These are phyloP conservation scores for Toxonevra muliebris DNA, from an alignment of 2,888 invertebrate species.

Conservation along the genomic window DNA sequence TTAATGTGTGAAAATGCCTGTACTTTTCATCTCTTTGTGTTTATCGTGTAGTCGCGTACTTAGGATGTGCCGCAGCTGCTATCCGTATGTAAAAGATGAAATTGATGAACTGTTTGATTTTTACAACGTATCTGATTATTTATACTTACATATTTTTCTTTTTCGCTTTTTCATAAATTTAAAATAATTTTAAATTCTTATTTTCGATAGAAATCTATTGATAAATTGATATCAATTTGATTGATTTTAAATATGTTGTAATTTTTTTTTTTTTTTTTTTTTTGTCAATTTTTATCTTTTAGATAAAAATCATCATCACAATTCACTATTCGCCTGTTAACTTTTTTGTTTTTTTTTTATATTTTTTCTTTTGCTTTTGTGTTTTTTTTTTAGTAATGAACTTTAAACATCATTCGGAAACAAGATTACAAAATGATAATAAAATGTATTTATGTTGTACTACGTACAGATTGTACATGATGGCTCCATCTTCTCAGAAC, in stretches of 20 bases:
- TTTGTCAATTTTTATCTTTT: background rate
- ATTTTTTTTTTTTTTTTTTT: conserved; percentile 13
- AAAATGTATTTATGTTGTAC: too few relatives aligned
- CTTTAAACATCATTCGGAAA: conserved; percentile 10
- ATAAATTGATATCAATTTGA: conserved; percentile 24
- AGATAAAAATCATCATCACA: background rate
- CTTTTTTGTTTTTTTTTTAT: too few relatives aligned
- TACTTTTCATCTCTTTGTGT: conserved; percentile 56
- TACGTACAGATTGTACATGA: too few relatives aligned
- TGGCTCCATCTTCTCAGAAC: too few relatives aligned
- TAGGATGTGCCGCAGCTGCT: conserved; percentile 23
- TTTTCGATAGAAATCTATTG: background rate
- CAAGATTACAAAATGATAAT: background rate
- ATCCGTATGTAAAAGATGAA: conserved; percentile 49
- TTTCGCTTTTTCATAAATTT: conserved; percentile 28
- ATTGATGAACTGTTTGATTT: conserved; percentile 50
- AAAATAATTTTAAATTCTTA: conserved; percentile 16
- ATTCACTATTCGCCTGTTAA: too few relatives aligned
- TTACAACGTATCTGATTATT: conserved; percentile 47
- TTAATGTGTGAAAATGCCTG: conserved; percentile 3
- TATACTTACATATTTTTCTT: conserved; percentile 45
- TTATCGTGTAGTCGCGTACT: background rate
- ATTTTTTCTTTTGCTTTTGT: too few relatives aligned
- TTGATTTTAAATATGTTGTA: conserved; percentile 21
- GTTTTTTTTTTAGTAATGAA: conserved; percentile 19